A percentile compares a stretch with the other conserved stretches of the same genome.
Conservation (phyloP, 2,797 vertebrate genomes). For the Rhinoraja longicauda region DNA sequence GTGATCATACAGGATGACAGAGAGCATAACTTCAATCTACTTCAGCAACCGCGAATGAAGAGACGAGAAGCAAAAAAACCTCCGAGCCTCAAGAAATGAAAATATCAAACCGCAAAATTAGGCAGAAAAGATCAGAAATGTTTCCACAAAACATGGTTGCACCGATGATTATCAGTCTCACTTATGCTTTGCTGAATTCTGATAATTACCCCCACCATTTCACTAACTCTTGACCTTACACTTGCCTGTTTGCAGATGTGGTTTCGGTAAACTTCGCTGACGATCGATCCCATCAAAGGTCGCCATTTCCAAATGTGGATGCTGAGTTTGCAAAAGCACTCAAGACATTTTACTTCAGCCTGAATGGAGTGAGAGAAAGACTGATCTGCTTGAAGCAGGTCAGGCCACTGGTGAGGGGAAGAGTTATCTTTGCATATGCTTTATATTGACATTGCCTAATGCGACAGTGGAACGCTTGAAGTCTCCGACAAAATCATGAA, state of each 20-base stretch:
- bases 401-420: constrained; percentile 19
- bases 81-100: constrained; percentile 17
- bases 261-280: not conserved
- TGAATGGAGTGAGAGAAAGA: constrained; percentile 30
- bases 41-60: not conserved
- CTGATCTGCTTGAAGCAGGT: constrained; percentile 26
- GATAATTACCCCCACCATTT: not conserved
- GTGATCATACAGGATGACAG: not conserved
- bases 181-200: not conserved
- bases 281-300: not conserved
- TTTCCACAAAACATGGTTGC: not conserved
- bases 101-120: constrained; percentile 10
- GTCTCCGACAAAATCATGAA: not conserved
- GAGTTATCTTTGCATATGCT: not conserved
- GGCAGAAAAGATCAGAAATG: not conserved
- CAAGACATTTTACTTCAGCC: constrained; percentile 25
- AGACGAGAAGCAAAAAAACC: not conserved
- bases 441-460: not conserved
- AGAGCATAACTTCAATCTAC: not conserved
- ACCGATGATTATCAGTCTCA: not conserved
- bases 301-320: not conserved
- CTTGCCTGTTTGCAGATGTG: no score
- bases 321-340: constrained; percentile 34
- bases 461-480: not conserved
- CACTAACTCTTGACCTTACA: constrained; percentile 6